phyloP scores from a whole-genome alignment of 2,113 vertebrate genomes.

The Rhombomys opimus region DNA sequence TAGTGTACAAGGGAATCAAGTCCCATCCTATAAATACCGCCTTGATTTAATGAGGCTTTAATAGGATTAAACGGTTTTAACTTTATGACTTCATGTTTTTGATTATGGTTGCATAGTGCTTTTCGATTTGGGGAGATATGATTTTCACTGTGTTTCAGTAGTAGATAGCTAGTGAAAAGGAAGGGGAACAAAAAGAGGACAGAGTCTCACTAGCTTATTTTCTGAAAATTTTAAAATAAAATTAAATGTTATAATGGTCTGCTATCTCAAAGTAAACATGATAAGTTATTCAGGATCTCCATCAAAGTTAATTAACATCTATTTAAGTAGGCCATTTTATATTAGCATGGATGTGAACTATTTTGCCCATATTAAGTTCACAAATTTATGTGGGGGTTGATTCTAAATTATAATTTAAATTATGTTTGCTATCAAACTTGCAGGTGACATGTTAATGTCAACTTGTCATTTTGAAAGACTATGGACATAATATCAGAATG shows the following conservation, averaged over 20 bases:
- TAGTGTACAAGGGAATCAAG: slow-evolving; percentile 72
- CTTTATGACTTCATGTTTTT: slow-evolving; percentile 83
- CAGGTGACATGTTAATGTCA: neutral
- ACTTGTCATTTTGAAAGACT: slow-evolving; percentile 12
- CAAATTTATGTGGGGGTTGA: neutral
- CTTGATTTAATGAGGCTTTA: slow-evolving; percentile 84
- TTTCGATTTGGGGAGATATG: slow-evolving; percentile 70
- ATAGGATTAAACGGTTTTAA: slow-evolving; percentile 82
- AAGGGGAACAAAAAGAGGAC: neutral
- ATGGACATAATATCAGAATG: neutral
- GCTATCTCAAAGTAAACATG: slow-evolving; percentile 40
- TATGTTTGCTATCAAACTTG: slow-evolving; percentile 33
- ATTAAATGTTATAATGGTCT: slow-evolving; percentile 48
- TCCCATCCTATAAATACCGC: slow-evolving; percentile 77
- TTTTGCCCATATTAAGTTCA: neutral
- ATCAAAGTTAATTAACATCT: slow-evolving; percentile 59
- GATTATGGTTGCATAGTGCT: slow-evolving; percentile 57
- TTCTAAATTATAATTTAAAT: neutral
- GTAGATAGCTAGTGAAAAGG: slow-evolving; percentile 38
- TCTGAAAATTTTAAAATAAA: slow-evolving; percentile 58
- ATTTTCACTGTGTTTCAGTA: slow-evolving; percentile 68
- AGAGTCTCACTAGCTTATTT: slow-evolving; percentile 43
- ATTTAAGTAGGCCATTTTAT: slow-evolving; percentile 9
- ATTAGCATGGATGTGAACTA: slow-evolving; percentile 8
- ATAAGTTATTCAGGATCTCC: neutral